Evolutionary conservation across 2,113 vertebrate genomes (phyloP).

Genomic region (Falcunculus frontatus): DNA sequence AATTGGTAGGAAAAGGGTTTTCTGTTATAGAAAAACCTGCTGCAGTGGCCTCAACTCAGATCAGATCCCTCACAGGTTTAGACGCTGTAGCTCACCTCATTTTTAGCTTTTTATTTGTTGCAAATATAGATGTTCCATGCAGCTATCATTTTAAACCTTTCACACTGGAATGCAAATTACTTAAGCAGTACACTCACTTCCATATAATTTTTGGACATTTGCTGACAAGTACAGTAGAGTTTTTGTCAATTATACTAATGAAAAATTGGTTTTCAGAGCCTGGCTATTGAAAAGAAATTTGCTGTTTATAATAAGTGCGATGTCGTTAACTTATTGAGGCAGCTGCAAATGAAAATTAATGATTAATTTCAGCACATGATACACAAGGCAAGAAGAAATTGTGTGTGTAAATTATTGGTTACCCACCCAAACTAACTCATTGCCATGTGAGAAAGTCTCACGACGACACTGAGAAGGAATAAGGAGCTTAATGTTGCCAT

Average conservation of each 20-base stretch:
- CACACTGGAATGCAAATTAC: not conserved
- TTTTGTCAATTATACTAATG: not conserved
- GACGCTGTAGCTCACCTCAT: not conserved
- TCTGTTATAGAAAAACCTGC: not conserved
- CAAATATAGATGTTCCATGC: not conserved
- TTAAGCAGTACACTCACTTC: not conserved
- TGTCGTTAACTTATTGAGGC: not conserved
- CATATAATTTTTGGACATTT: not conserved
- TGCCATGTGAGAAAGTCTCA: not conserved
- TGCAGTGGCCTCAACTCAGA: not conserved
- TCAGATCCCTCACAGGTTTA: not conserved
- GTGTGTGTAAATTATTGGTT: not conserved
- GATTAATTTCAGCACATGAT: not conserved
- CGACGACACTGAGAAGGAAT: not conserved
- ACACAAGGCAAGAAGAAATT: not conserved
- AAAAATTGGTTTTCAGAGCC: not conserved
- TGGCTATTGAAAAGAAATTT: not conserved
- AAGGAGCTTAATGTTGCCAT: accelerated
- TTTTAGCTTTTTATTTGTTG: not conserved
- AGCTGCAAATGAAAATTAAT: not conserved
- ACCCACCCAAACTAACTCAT: not conserved
- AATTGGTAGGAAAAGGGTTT: not conserved
- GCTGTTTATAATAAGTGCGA: not conserved
- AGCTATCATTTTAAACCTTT: not conserved
- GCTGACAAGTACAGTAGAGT: not conserved